Base-by-base conservation (phyloP, 1,140 invertebrate species). In the Macrocentrus cingulum region DNA sequence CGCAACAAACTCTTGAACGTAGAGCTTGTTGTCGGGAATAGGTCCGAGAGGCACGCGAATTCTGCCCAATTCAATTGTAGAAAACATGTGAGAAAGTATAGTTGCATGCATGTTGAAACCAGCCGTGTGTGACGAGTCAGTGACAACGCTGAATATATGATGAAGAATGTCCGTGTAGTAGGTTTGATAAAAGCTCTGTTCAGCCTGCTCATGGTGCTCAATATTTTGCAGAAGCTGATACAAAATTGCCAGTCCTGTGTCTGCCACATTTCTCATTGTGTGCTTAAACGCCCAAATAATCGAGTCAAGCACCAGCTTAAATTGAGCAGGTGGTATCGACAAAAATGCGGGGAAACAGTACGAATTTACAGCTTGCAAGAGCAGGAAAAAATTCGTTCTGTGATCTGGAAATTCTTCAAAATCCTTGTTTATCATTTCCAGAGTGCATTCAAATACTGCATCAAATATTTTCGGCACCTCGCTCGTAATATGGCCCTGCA, bases 241-340 rank as follows among this genome's bases (percentile, higher is more conserved):
- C 44, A 91, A 77, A 63, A 91, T 90, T 68, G 92, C 88, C 23
- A 97, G 81, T 16, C 94, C 95, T 29, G 92, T 97, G 69, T 98
- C 95, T 2, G 97, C 97, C n/a, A 99, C 97, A 83, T 98, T 98
- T 68, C 98, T 86, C 96, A 99, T 99, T 6, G 96, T 99, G 75
- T 99, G 98, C 79, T 99, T 99, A 77, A 99, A 98, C 45, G 96
- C 97, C 98, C 98, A 99, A 67, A 99, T 97, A 66, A 99, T 95
- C 22, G 97, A 98, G 81, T 99, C 97, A 64, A 99, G 84, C 51
- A 99, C 94, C 66, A 99, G 83, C 76, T 98, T 98, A 77, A 99
- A 99, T 79, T 99, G 95, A 50, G 92, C 88, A 63, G 95, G 92
- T 62, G 95, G 94, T 80, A 99, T 97, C 66, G 88, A 91, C 57